Base-by-base conservation (phyloP, 1,140 invertebrate species). In the Drosophila triauraria region DNA sequence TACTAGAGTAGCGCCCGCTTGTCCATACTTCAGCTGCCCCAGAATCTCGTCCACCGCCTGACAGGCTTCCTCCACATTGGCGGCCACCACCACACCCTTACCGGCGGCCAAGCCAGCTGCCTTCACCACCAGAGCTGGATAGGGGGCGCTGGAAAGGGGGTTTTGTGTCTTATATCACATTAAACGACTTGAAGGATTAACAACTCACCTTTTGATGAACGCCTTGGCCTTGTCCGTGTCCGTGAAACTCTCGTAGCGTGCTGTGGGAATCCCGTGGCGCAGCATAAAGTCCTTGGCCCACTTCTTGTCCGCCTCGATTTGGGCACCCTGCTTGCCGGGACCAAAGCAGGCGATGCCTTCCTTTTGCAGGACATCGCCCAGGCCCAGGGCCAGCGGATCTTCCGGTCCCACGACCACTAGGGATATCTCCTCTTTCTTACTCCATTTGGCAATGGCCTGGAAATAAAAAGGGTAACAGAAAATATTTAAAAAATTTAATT, bases 251-350 rank as follows among this genome's bases (percentile, higher is more conserved):
- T 96, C 94, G 94, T 96, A 98, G 63, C 94, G 94, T 0, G 98
- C 98, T 10, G 98, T 99, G 2, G 99, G 98, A 78, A 99, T 98
- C 23, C 95, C 93, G 91, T 98, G 95, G 65, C 96, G 94, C 60
- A 95, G 94, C 98, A 99, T 99, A 92, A 99, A 99, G 43, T 95
- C 93, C 93, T 99, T 99, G 0, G 98, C 94, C 96, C 97, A 99
- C 74, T 96, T 95, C 93, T 99, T 99, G 83, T 98, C 96, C 1
- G 97, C 95, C 94, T 99, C 98, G 76, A 99, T 98, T 92, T 95
- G 94, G 4, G 98, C 97, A 4, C 96, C 98, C 65, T 94, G 93
- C 93, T 95, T 95, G 53, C 94, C 93, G 1, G 98, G 98, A 0
- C 98, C 98, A 94, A 99, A 99, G 93, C 97, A 98, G 35, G 93